Percentiles rank a stretch among this genome's conserved stretches.
Evolutionary conservation across 2,888 invertebrate species (phyloP).

Genomic region (Bembecia ichneumoniformis): DNA sequence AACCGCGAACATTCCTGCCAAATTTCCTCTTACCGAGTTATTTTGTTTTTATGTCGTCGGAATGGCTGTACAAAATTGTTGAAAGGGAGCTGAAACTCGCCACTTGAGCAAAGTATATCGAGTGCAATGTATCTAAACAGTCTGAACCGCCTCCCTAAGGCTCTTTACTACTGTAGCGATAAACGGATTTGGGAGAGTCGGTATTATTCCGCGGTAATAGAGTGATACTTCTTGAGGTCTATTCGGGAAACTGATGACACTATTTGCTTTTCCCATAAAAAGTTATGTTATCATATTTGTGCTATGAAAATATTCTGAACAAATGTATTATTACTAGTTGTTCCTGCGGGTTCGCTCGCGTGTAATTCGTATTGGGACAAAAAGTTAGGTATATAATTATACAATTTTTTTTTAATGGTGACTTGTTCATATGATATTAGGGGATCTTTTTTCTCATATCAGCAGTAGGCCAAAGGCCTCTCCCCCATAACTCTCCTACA

Average conservation of each 20-base stretch:
- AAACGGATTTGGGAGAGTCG: slow-evolving; percentile 57
- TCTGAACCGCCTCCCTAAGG: slow-evolving; percentile 30
- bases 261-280: slow-evolving; percentile 65
- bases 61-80: slow-evolving; percentile 23
- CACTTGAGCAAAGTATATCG: slow-evolving; percentile 36
- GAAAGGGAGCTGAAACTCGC: slow-evolving; percentile 27
- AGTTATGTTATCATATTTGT: slow-evolving; percentile 57
- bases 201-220: slow-evolving; percentile 52
- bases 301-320: slow-evolving; percentile 53
- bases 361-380: not conserved
- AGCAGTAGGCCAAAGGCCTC: too few relatives aligned
- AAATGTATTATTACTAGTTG: slow-evolving; percentile 19
- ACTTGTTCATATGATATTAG: too few relatives aligned
- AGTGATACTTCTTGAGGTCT: slow-evolving; percentile 56
- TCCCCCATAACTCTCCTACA: too few relatives aligned
- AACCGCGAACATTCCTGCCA: slow-evolving; percentile 8
- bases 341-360: not conserved
- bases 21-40: slow-evolving; percentile 21
- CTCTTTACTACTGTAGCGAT: slow-evolving; percentile 48
- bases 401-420: too few relatives aligned
- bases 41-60: slow-evolving; percentile 25
- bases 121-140: slow-evolving; percentile 47
- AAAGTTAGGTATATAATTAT: not conserved
- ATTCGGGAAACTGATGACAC: slow-evolving; percentile 55
- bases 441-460: too few relatives aligned